Percentiles rank a stretch among this genome's conserved stretches.
phyloP scores from a whole-genome alignment of 2,888 invertebrate genomes.

The Pristionchus japonicus region DNA sequence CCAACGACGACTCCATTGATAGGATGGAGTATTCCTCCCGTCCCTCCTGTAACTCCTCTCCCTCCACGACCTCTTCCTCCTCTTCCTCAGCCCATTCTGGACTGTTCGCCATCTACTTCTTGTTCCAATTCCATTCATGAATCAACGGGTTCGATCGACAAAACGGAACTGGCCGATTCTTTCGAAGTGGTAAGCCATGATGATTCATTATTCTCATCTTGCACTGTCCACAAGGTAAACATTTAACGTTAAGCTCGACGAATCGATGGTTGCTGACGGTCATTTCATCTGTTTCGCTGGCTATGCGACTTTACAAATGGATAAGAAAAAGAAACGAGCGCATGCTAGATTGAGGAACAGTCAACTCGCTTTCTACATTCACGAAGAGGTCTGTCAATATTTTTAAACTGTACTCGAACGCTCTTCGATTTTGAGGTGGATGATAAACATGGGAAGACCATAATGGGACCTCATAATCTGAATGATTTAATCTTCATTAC shows the following conservation, averaged over 20 bases:
- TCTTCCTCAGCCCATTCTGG: not conserved
- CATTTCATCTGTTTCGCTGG: slow-evolving; percentile 60
- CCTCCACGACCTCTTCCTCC: slow-evolving; percentile 26
- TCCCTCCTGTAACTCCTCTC: slow-evolving; percentile 12
- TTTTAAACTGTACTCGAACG: not conserved
- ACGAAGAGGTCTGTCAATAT: slow-evolving; percentile 29
- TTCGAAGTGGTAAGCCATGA: slow-evolving; percentile 21
- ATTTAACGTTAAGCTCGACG: slow-evolving; percentile 32
- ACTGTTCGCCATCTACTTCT: slow-evolving; percentile 37
- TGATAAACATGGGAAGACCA: not conserved
- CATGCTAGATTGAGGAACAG: slow-evolving; percentile 38
- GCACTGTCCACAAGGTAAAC: not conserved
- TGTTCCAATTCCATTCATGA: slow-evolving; percentile 4
- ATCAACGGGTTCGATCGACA: slow-evolving; percentile 33
- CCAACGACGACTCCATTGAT: not conserved
- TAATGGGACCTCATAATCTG: slow-evolving; percentile 23
- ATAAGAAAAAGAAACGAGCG: slow-evolving; percentile 49
- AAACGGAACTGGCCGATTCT: slow-evolving; percentile 21
- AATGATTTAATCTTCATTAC: slow-evolving; percentile 19
- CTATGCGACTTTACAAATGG: slow-evolving; percentile 53
- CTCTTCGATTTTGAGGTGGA: not conserved
- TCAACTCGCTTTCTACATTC: slow-evolving; percentile 28
- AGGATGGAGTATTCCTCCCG: slow-evolving; percentile 38
- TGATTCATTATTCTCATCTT: not conserved
- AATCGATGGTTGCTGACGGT: slow-evolving; percentile 51